Base-by-base conservation (phyloP, 2,888 invertebrate genomes). In the Monoplex corrugatus region DNA sequence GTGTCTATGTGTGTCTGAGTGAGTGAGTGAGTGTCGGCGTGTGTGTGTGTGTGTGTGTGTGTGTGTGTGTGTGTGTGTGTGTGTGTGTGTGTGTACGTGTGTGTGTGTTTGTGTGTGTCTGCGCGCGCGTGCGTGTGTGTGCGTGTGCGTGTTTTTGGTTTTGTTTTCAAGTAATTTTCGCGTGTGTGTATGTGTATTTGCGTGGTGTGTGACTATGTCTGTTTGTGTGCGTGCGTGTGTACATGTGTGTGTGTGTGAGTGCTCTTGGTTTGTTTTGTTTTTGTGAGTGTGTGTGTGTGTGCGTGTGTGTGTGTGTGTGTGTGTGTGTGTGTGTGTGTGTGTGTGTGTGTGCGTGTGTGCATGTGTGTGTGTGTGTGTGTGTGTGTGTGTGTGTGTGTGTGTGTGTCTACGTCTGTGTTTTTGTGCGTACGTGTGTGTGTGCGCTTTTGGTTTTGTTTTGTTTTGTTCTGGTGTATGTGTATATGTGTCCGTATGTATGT, bases 371-470 rank as follows among this genome's bases (percentile, higher is more conserved):
- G 2, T 16, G 68, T 16, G 68, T 68, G 68, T 16, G 28, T 75
- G 75, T 2, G 75, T 2, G 16, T n/a, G 68, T 1, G 68, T 68
- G 68, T 68, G 68, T 68, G n/a, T 8, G 68, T 68, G 68, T 68
- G 63, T 63, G 63, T 63, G 63, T 63, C 28, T 63, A n/a, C n/a
- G 63, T 63, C 28, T 63, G 63, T 63, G 63, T 63, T 19, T 63
- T 19, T 63, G 63, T 63, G 63, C n/a, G 63, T 63, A n/a, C n/a
- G 68, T 68, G 68, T 68, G 68, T 68, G 68, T 68, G 68, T 68
- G 68, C n/a, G 28, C 50, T 23, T 50, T 13, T 68, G 2, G 68
- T 28, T 68, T 28, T 23, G 68, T 28, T 32, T n/a, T 10, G 35
- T 35, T 35, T 10, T 75, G 35, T 43, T 0, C 28, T 23, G 40